These are phyloP conservation scores for Pherbina coryleti DNA, from an alignment of 2,888 invertebrate species.

Conservation along the genomic window DNA sequence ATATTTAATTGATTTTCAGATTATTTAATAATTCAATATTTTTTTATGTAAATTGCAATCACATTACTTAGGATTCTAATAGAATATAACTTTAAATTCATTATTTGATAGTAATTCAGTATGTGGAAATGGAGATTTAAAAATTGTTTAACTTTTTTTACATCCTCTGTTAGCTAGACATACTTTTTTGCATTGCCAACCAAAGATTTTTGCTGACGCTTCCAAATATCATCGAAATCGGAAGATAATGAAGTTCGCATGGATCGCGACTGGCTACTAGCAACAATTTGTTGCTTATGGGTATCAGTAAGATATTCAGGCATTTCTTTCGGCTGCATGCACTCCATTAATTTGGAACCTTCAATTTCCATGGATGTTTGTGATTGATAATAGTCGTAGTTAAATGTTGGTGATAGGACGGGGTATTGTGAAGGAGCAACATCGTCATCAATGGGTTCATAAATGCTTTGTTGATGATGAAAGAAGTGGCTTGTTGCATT, in stretches of 20 bases:
- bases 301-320: not conserved
- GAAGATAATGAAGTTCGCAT: slow-evolving; percentile 8
- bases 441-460: slow-evolving; percentile 57
- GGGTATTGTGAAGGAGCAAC: not conserved
- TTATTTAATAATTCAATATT: not conserved
- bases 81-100: slow-evolving; percentile 2
- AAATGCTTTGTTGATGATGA: slow-evolving; percentile 54
- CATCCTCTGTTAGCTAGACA: not conserved
- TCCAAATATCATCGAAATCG: slow-evolving; percentile 28
- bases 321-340: slow-evolving; percentile 11
- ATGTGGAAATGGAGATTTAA: not conserved
- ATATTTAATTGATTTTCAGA: not conserved
- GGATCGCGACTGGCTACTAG: not conserved
- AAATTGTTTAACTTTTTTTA: not conserved
- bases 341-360: slow-evolving; percentile 43
- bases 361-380: slow-evolving; percentile 54
- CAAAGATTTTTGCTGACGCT: slow-evolving; percentile 10
- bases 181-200: slow-evolving; percentile 18
- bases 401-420: slow-evolving; percentile 51
- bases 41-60: not conserved
- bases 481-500: slow-evolving; percentile 35
- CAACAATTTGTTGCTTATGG: not conserved
- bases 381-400: slow-evolving; percentile 60
- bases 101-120: not conserved
- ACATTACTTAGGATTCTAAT: slow-evolving; percentile 12